Percentiles rank a stretch among this genome's conserved stretches.
phyloP scores from a whole-genome alignment of 2,797 vertebrate genomes.

The Acanthurus lineatus region DNA sequence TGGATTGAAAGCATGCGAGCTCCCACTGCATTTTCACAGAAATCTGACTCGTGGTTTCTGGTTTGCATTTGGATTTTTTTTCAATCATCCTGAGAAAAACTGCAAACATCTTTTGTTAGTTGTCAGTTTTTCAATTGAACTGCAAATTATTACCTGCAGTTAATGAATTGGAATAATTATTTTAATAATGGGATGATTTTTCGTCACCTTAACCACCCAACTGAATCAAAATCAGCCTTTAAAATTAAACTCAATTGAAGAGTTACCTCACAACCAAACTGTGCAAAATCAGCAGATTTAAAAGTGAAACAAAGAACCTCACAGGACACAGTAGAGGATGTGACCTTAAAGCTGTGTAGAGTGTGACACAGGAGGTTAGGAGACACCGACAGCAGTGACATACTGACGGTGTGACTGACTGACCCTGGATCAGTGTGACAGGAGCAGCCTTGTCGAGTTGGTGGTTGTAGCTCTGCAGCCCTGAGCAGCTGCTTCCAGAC shows the following conservation, averaged over 20 bases:
- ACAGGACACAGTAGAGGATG: too few relatives aligned
- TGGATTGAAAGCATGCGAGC: neutral
- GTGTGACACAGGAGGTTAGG: too few relatives aligned
- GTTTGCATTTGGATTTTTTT: neutral
- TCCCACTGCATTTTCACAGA: neutral
- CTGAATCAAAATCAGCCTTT: slow-evolving; percentile 33
- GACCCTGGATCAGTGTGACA: too few relatives aligned
- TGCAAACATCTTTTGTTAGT: slow-evolving; percentile 31
- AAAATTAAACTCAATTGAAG: slow-evolving; percentile 5
- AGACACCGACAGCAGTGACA: too few relatives aligned
- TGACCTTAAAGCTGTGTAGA: too few relatives aligned
- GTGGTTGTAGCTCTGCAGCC: too few relatives aligned
- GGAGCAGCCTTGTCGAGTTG: too few relatives aligned
- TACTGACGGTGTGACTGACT: too few relatives aligned
- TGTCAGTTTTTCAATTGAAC: slow-evolving; percentile 42
- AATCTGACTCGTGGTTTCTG: neutral
- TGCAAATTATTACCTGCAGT: slow-evolving; percentile 39
- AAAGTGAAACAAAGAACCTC: too few relatives aligned
- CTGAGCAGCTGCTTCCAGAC: too few relatives aligned
- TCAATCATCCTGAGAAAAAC: neutral
- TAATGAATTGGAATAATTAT: slow-evolving; percentile 32
- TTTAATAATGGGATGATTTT: slow-evolving; percentile 21
- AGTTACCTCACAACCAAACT: too few relatives aligned
- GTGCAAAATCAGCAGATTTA: too few relatives aligned
- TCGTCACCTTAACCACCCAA: slow-evolving; percentile 20